Evolutionary conservation across 1,140 invertebrate genomes (phyloP), one percentile per base, ranked within the genome.

Genomic region (Solenopsis invicta): DNA sequence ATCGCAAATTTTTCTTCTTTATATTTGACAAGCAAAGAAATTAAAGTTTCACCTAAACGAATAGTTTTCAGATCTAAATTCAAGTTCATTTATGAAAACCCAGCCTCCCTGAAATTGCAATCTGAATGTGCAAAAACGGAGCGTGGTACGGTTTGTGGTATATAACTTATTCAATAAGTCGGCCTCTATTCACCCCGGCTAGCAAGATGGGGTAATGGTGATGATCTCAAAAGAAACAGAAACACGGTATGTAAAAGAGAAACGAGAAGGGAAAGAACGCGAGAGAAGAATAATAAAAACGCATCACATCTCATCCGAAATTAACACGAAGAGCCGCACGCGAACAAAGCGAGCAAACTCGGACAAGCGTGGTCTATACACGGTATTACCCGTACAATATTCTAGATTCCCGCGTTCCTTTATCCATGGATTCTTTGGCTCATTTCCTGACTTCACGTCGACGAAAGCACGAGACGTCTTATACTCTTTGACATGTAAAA

Each of bases 91-190:
- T 75, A 61, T 13, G 29, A 61, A 29, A 29, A 71, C 4, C 24
- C 13, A 24, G 5, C 6, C 16, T 48, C 9, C 34, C n/a, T 37
- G 67, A 74, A 75, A 75, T 75, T 75, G 69, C 80, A 84, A 74
- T 84, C 34, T 75, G 54, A 74, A 84, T 75, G 54, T 41, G 18
- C n/a, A 74, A 18, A 75, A 82, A 61, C 48, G 69, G 41, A 24
- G 13, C 69, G 41, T 34, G 24, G 24, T 72, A 18, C 21, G 48
- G 66, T 74, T 82, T 72, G 80, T 54, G 24, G 54, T 50, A n/a
- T 74, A 82, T 84, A 61, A 74, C 41, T 84, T 84, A 84, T 84
- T 74, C 80, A 84, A 84, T 61, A 62, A 41, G 24, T 61, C 80
- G 54, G 50, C 34, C 48, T 50, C 69, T 75, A 74, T 84, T 61